Evolutionary conservation across 2,888 invertebrate species (phyloP).

Genomic region (Campoletis raptor): DNA sequence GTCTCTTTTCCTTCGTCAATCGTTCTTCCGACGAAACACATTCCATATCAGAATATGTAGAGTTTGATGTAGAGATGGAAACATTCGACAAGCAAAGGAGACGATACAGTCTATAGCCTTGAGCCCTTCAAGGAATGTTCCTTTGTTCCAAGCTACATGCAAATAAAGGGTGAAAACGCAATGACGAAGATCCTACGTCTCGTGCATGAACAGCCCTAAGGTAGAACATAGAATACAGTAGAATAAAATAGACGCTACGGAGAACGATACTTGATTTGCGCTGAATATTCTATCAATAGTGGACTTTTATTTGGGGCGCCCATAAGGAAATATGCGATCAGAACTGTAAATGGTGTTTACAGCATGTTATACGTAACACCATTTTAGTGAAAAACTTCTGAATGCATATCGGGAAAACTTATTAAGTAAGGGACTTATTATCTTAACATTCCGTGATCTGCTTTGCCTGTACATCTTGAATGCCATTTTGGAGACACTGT

Average conservation of each 20-base stretch:
- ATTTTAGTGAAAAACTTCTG: background rate
- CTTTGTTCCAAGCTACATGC: constrained; percentile 45
- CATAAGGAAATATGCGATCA: too few species aligned
- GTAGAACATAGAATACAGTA: constrained; percentile 18
- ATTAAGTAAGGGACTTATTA: background rate
- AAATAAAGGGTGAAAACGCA: background rate
- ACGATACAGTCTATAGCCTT: constrained; percentile 29
- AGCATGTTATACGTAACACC: too few species aligned
- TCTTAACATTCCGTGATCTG: background rate
- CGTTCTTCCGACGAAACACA: background rate
- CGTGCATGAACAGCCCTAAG: constrained; percentile 38
- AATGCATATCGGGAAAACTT: background rate
- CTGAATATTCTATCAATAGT: background rate
- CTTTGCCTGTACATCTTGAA: background rate
- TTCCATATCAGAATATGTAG: background rate
- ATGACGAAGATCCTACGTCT: constrained; percentile 14
- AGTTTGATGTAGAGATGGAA: constrained; percentile 8
- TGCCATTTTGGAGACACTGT: background rate
- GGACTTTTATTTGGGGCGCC: too few species aligned
- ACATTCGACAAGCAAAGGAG: constrained; percentile 18
- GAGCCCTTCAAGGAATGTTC: constrained; percentile 47
- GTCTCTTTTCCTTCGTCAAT: background rate
- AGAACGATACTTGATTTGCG: background rate
- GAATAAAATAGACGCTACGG: background rate
- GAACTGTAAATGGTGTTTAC: too few species aligned